A percentile compares a stretch with the other conserved stretches of the same genome.
Evolutionary conservation across 2,797 vertebrate genomes (phyloP).

Genomic region (Danionella dracula): DNA sequence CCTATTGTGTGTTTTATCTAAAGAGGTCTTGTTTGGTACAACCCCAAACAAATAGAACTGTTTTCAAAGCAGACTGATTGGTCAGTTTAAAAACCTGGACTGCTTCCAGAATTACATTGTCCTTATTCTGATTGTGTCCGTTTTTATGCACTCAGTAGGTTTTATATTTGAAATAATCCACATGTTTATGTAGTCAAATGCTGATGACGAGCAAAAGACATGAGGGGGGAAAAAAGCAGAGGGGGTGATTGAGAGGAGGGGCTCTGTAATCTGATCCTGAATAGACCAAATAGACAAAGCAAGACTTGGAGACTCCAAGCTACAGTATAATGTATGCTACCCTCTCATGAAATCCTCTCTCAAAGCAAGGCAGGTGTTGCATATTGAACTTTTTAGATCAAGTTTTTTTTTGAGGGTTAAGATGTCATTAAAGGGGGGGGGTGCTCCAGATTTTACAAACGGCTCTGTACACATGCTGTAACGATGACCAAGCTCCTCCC

Average conservation of each 20-base stretch:
- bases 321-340: constrained; percentile 33
- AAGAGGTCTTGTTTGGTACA: not conserved
- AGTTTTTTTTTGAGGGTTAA: constrained; percentile 37
- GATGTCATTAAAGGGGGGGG: not conserved
- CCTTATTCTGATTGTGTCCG: constrained; percentile 53
- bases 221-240: constrained; percentile 7
- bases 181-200: not conserved
- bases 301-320: constrained; percentile 25
- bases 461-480: constrained; percentile 45
- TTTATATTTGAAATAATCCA: constrained; percentile 9
- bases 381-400: constrained; percentile 56
- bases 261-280: constrained; percentile 46
- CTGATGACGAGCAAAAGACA: constrained; percentile 20
- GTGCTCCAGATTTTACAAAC: constrained; percentile 52
- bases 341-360: constrained; percentile 46
- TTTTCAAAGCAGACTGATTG: constrained; percentile 60
- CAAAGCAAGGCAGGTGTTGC: constrained; percentile 68
- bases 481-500: constrained; percentile 49
- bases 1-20: not conserved
- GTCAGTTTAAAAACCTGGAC: constrained; percentile 56
- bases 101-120: constrained; percentile 56
- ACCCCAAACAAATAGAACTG: constrained; percentile 55
- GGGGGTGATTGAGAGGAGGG: constrained; percentile 14
- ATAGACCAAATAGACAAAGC: constrained; percentile 41
- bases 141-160: constrained; percentile 41